Evolutionary conservation across 2,797 vertebrate species (phyloP), one percentile per base, ranked within the genome.

Genomic region (Phaenicophaeus curvirostris): DNA sequence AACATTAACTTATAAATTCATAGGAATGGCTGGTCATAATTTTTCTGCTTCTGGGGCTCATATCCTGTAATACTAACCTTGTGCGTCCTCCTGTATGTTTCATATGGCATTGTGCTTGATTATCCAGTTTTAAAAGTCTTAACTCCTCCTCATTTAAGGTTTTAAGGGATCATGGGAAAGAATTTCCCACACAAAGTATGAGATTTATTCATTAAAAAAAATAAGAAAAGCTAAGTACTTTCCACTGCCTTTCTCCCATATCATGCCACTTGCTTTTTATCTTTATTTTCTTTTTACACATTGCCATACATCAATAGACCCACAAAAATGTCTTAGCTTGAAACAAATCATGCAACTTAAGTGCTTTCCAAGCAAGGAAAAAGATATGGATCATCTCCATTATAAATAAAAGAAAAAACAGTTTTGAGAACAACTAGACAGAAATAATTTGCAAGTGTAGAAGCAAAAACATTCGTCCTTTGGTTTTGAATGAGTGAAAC

Each of bases 331-430:
- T 33, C 19, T 57, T 57, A 46, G 44, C 51, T 79, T 53, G 71
- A 68, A 79, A 87, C 13, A 5, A 69, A 44, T 67, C 5, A 79
- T 51, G 10, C 58, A 87, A 54, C 18, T 46, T 28, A 2, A 42
- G 7, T 33, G 16, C 79, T 46, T 16, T 21, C 8, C 7, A 2
- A 72, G 50, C 4, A 24, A 69, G 16, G n/a, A 48, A 51, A 61
- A 41, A 73, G 7, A 10, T 2, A 72, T 1, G 1, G 5, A 55
- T 41, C 0, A 0, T 25, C 9, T 85, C 41, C 4, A 9, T 59
- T 13, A 50, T 7, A 92, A 76, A 35, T 15, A 62, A 44, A 79
- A 69, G 11, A 35, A 55, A 85, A 90, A 35, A 11, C 9, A 31
- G 4, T 27, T 71, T 50, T 48, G 13, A 89, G 12, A 72, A 19